Conservation (phyloP, 2,797 vertebrate genomes). For the Xenops minutus region DNA sequence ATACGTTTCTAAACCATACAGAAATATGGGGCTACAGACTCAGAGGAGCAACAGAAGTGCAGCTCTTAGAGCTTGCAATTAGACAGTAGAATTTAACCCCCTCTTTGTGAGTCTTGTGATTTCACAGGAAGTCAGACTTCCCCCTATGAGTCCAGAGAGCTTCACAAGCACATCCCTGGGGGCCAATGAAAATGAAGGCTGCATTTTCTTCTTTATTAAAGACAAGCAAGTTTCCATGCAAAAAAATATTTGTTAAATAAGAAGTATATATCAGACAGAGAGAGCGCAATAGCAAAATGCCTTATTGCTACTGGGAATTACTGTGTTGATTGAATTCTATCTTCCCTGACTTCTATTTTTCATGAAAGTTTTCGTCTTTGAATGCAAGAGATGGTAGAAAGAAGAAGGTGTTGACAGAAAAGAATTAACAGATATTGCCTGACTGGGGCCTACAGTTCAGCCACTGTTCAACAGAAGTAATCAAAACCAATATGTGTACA, state of each 20-base stretch:
- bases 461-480: neutral
- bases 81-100: neutral
- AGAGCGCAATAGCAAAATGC: neutral
- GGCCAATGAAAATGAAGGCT: neutral
- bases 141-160: neutral
- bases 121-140: neutral
- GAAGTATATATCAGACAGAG: neutral
- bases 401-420: neutral
- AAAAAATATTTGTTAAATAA: neutral
- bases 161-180: neutral
- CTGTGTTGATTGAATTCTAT: neutral
- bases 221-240: neutral
- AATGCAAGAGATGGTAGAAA: neutral
- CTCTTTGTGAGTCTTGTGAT: neutral
- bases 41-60: neutral
- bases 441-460: neutral
- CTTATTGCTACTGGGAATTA: slow-evolving; percentile 22
- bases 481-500: neutral
- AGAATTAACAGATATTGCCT: neutral
- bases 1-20: neutral
- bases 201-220: neutral
- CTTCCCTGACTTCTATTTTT: neutral
- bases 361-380: neutral
- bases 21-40: neutral
- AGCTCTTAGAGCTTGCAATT: neutral